Evolutionary conservation across 2,888 invertebrate species (phyloP).

Genomic region (Cylloceria caligata): DNA sequence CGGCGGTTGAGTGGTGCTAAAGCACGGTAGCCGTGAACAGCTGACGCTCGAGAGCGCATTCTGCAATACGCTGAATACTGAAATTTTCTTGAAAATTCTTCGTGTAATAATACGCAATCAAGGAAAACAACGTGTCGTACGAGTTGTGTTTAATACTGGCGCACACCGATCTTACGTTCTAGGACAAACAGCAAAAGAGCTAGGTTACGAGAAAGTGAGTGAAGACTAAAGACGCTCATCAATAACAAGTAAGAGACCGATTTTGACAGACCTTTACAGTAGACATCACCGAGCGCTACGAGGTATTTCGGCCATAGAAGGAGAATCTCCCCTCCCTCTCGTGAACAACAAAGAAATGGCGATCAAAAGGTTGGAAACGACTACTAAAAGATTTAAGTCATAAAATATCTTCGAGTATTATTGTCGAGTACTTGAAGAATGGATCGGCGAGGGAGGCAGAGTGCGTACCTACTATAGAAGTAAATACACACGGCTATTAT

Average conservation of each 20-base stretch:
- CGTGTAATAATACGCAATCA: conserved; percentile 65
- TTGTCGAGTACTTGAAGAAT: conserved; percentile 73
- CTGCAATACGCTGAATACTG: conserved; percentile 29
- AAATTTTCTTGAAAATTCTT: conserved; percentile 71
- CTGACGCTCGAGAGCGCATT: no score
- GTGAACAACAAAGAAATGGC: conserved; percentile 72
- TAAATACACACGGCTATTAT: conserved; percentile 41
- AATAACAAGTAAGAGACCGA: conserved; percentile 69
- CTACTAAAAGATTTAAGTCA: conserved; percentile 68
- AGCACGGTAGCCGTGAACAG: no score
- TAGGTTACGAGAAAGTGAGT: conserved; percentile 67
- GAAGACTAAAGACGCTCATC: conserved; percentile 66
- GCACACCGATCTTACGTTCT: conserved; percentile 72
- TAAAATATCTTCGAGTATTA: conserved; percentile 70
- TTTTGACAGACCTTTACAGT: conserved; percentile 74
- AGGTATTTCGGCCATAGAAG: conserved; percentile 77
- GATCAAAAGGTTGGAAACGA: conserved; percentile 71
- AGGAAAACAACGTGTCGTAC: conserved; percentile 47
- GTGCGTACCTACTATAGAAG: conserved; percentile 64
- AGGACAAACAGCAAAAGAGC: conserved; percentile 57
- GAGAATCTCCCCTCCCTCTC: conserved; percentile 76
- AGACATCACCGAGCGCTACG: conserved; percentile 73
- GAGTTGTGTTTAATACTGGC: conserved; percentile 71
- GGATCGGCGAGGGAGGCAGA: conserved; percentile 74
- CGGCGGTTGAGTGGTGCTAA: no score